Conservation (phyloP, 2,888 invertebrate genomes). For the Caenorhabditis angaria region DNA sequence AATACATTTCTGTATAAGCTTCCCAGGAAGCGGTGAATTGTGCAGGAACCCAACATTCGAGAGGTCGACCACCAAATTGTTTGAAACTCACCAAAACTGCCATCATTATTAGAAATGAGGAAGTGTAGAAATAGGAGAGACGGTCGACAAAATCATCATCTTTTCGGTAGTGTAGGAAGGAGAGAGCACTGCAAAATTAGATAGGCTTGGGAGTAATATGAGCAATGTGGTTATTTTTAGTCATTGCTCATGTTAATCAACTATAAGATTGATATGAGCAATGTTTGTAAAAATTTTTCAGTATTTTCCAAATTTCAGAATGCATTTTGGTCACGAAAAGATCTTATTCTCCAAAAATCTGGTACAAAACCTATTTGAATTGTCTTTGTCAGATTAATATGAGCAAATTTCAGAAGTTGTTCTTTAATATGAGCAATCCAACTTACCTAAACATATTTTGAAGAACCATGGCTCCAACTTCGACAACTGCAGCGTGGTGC, state of each 20-base stretch:
- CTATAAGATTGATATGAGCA: no score
- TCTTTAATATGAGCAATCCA: background rate
- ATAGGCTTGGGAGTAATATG: background rate
- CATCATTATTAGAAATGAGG: conserved; percentile 72
- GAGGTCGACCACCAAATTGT: conserved; percentile 72
- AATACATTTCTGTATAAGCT: conserved; percentile 76
- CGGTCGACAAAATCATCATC: conserved; percentile 72
- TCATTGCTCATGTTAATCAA: background rate
- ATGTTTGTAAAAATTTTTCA: no score
- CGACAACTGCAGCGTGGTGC: conserved; percentile 66
- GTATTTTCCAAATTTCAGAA: no score
- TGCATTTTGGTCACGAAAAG: no score
- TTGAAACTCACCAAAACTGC: conserved; percentile 72
- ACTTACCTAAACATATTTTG: conserved; percentile 70
- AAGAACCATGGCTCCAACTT: conserved; percentile 72
- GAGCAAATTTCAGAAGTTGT: no score
- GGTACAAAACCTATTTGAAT: no score
- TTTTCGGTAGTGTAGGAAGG: conserved; percentile 70
- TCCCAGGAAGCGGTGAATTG: conserved; percentile 75
- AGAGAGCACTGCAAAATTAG: conserved; percentile 63
- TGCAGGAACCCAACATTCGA: conserved; percentile 74
- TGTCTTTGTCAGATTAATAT: no score
- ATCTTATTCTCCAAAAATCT: no score
- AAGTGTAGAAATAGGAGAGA: conserved; percentile 72
- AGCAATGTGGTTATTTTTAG: background rate